Conservation (phyloP, 1,140 invertebrate genomes). For the Heliconius melpomene region DNA sequence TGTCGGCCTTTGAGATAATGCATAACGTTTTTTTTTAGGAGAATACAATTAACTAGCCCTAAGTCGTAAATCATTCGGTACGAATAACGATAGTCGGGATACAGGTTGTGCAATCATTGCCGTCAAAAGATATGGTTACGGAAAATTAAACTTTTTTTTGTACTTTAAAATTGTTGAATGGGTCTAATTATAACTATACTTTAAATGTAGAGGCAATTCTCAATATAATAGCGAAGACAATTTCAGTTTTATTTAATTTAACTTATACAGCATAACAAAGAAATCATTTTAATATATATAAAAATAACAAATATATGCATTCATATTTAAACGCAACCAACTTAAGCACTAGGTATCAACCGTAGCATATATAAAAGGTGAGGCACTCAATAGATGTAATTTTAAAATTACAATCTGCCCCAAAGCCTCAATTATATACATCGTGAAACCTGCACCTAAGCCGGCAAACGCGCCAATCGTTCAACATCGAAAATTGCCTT, state of each 20-base stretch:
- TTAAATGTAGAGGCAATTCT: background rate
- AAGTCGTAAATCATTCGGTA: conserved; percentile 68
- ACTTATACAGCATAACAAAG: background rate
- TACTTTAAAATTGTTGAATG: conserved; percentile 44
- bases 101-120: conserved; percentile 73
- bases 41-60: conserved; percentile 70
- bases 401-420: conserved; percentile 72
- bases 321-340: background rate
- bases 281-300: background rate
- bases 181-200: conserved; percentile 46
- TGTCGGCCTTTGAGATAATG: conserved; percentile 75
- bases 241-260: background rate
- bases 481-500: conserved; percentile 67
- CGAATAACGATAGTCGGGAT: conserved; percentile 50
- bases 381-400: conserved; percentile 35
- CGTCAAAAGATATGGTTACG: conserved; percentile 52
- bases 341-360: conserved; percentile 1
- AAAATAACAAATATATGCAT: background rate
- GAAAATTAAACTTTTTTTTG: conserved; percentile 53
- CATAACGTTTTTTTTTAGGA: conserved; percentile 64
- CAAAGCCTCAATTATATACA: conserved; percentile 63
- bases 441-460: conserved; percentile 51
- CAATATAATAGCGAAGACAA: background rate
- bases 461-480: conserved; percentile 53
- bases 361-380: background rate